phyloP scores from a whole-genome alignment of 1,140 invertebrate species.

The Scaptomyza graminum region DNA sequence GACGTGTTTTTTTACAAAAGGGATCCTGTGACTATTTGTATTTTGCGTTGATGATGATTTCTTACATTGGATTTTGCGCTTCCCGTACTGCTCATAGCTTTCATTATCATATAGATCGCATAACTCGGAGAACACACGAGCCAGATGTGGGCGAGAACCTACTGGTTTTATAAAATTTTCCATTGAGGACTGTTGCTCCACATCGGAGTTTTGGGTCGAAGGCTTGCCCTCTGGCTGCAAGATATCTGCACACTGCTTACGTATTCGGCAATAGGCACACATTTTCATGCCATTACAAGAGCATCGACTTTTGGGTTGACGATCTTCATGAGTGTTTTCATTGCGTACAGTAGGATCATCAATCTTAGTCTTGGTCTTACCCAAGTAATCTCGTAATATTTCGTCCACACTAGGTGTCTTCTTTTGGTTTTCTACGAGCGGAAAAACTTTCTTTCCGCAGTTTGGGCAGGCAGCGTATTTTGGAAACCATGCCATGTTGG shows the following conservation, averaged over 20 bases:
- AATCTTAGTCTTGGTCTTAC: not conserved
- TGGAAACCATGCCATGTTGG: slow-evolving; percentile 62
- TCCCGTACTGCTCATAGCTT: not conserved
- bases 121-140: slow-evolving; percentile 65
- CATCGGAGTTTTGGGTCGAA: not conserved
- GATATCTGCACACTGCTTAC: slow-evolving; percentile 57
- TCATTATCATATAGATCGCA: slow-evolving; percentile 56
- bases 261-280: slow-evolving; percentile 72
- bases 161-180: slow-evolving; percentile 36
- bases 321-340: not conserved
- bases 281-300: slow-evolving; percentile 35
- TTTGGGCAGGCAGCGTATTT: slow-evolving; percentile 45
- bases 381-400: slow-evolving; percentile 46
- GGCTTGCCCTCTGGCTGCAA: slow-evolving; percentile 24
- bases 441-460: slow-evolving; percentile 39
- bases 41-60: not conserved
- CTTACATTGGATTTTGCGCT: not conserved
- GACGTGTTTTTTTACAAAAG: no score
- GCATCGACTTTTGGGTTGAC: slow-evolving; percentile 44
- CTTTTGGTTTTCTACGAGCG: not conserved
- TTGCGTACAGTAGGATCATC: slow-evolving; percentile 3
- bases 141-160: slow-evolving; percentile 60
- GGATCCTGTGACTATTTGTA: no score
- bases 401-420: slow-evolving; percentile 27
- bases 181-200: slow-evolving; percentile 19